phyloP scores from a whole-genome alignment of 1,140 invertebrate species.

The Brachionus asplanchnoidis region DNA sequence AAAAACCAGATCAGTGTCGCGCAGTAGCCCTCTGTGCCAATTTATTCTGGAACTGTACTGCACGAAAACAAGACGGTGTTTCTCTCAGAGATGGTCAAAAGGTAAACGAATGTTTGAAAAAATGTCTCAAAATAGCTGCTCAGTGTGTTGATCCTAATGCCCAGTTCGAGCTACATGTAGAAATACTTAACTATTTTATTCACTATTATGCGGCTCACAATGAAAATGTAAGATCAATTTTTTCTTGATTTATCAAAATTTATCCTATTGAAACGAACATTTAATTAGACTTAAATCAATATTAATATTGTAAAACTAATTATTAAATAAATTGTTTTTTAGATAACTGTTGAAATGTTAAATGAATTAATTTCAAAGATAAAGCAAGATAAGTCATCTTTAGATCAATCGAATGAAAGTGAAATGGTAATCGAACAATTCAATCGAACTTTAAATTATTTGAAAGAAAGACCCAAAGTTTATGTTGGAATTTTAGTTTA shows the following conservation, averaged over 20 bases:
- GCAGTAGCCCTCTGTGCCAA: slow-evolving; percentile 84
- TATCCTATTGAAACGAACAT: no score
- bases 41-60: slow-evolving; percentile 72
- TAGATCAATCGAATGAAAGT: slow-evolving; percentile 5
- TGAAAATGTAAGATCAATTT: slow-evolving; percentile 63
- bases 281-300: no score
- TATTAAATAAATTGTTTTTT: neutral
- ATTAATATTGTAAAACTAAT: no score
- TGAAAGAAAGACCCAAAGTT: neutral
- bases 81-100: slow-evolving; percentile 49
- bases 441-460: slow-evolving; percentile 1
- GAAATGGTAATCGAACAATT: slow-evolving; percentile 13
- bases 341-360: slow-evolving; percentile 26
- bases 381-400: neutral
- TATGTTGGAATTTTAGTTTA: neutral
- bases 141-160: slow-evolving; percentile 96
- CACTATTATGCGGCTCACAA: slow-evolving; percentile 91
- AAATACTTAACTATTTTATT: slow-evolving; percentile 86
- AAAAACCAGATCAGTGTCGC: slow-evolving; percentile 93
- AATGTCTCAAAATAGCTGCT: slow-evolving; percentile 84
- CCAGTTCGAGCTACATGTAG: slow-evolving; percentile 88
- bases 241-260: no score
- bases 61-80: neutral
- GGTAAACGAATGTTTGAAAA: slow-evolving; percentile 90
- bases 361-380: slow-evolving; percentile 28